Percentiles rank a stretch among this genome's conserved stretches.
phyloP scores from a whole-genome alignment of 2,113 vertebrate species.

The Aramus guarauna region DNA sequence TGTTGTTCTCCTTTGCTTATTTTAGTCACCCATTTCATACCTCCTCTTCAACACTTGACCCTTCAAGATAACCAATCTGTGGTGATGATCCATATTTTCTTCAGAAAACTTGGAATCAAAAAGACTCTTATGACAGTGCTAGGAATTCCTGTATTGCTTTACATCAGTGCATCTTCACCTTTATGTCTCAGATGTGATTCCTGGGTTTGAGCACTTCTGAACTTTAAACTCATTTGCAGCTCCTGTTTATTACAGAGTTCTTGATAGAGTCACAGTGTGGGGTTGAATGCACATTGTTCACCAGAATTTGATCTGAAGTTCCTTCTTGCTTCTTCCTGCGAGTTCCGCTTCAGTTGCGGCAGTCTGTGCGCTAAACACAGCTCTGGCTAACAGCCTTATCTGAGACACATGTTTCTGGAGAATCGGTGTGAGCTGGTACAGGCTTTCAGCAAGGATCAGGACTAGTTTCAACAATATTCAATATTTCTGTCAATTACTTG shows the following conservation, averaged over 20 bases:
- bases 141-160: background rate
- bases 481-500: background rate
- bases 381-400: background rate
- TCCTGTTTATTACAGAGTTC: background rate
- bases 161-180: background rate
- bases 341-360: background rate
- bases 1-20: slow-evolving; percentile 51
- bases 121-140: background rate
- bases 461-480: background rate
- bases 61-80: slow-evolving; percentile 53
- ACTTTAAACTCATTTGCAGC: background rate
- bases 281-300: background rate
- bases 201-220: background rate
- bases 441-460: background rate
- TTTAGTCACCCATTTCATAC: slow-evolving; percentile 57
- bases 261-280: background rate
- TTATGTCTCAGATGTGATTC: background rate
- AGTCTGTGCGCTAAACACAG: background rate
- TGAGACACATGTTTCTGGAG: background rate
- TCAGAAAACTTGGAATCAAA: background rate
- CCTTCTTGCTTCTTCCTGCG: background rate
- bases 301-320: background rate
- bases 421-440: background rate
- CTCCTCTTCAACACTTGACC: slow-evolving; percentile 65
- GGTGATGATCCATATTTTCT: background rate